Evolutionary conservation across 2,113 vertebrate genomes (phyloP), one percentile per base, ranked within the genome.

Genomic region (Panthera leo): DNA sequence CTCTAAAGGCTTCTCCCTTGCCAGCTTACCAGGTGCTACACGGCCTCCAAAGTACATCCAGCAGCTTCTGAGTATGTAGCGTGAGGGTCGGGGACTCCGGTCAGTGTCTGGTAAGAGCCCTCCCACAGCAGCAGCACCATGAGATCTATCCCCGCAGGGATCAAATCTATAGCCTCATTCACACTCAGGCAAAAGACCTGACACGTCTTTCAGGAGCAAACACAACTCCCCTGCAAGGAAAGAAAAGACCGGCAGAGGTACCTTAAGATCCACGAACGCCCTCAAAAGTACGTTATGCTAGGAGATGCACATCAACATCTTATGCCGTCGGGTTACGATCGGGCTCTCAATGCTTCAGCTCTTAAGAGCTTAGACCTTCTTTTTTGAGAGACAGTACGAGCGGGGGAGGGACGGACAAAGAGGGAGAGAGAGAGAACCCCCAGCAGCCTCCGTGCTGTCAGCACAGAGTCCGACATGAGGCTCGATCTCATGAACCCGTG

Each of bases 281-380:
- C 63, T 34, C 53, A 21, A 4, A 8, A 13, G 75, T 27, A 13
- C 1, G 1, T 36, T 27, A 48, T 0, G 18, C 53, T 7, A 39
- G 53, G 71, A 85, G 18, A 36, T 9, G 29, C 19, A 2, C 0
- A 1, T 5, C 63, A 27, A 1, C 36, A 36, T 48, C 85, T 61
- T 3, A 18, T 2, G 36, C 55, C 14, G 9, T 0, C 0, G 29
- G 25, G 15, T 9, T 68, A 8, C 1, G 19, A 71, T 29, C 63
- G 68, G n/a, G 51, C 34, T 14, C 45, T 39, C 53, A 21, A 0
- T 1, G 10, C 11, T 2, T 70, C 68, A 42, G 27, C 18, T 58
- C 11, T 0, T 31, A 11, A 73, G 53, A 70, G 53, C 2, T 7
- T 4, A n/a, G 70, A 36, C 29, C 9, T 48, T 67, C 80, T 7